Conservation (phyloP, 2,888 invertebrate genomes). For the Mesorhabditis sp. region DNA sequence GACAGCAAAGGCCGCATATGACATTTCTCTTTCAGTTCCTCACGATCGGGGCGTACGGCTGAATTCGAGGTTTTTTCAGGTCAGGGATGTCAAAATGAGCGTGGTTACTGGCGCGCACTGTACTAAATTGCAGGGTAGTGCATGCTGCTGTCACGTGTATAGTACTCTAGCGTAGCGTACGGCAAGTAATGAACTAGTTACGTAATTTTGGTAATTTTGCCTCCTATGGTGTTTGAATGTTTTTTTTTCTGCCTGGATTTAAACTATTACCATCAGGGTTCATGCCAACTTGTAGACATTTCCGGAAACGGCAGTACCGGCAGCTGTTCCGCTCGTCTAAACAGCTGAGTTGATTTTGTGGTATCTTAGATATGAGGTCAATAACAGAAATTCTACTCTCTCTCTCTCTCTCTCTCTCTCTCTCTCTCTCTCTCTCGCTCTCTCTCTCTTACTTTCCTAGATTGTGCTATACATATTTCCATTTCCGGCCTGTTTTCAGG, state of each 20-base stretch:
- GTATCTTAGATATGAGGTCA: background rate
- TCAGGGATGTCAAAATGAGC: too few relatives aligned
- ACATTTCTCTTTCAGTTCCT: slow-evolving; percentile 22
- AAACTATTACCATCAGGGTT: slow-evolving; percentile 45
- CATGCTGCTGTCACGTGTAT: background rate
- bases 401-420: too few relatives aligned
- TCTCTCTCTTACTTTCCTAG: too few relatives aligned
- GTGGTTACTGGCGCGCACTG: too few relatives aligned
- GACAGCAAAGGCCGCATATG: slow-evolving; percentile 22
- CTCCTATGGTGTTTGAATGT: background rate
- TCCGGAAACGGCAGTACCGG: slow-evolving; percentile 49
- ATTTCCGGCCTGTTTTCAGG: too few relatives aligned
- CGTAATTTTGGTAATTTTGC: background rate
- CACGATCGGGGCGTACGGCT: slow-evolving; percentile 52
- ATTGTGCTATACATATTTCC: too few relatives aligned
- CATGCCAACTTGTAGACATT: slow-evolving; percentile 52
- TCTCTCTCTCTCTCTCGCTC: too few relatives aligned
- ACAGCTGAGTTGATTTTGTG: slow-evolving; percentile 5
- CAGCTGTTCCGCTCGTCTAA: slow-evolving; percentile 50
- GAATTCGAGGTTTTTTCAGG: slow-evolving; percentile 8
- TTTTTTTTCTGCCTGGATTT: background rate
- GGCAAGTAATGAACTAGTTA: background rate
- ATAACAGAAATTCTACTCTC: background rate
- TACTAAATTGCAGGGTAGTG: background rate
- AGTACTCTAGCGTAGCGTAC: background rate